Evolutionary conservation across 2,888 invertebrate species (phyloP), one percentile per base, ranked within the genome.

Genomic region (Diploptera punctata): DNA sequence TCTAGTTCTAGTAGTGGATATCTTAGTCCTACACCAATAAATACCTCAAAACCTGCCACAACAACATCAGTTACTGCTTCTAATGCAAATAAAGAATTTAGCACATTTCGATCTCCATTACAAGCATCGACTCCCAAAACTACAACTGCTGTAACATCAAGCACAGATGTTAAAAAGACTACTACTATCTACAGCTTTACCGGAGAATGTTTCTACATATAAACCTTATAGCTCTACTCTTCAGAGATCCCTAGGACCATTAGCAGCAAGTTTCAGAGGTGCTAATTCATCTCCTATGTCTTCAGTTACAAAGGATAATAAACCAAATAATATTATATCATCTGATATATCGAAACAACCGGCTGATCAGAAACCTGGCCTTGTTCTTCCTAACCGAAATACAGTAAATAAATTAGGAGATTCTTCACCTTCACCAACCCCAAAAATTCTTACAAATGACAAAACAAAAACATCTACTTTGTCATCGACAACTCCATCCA

Each of bases 1-100:
- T 88, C 90, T 0, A 90, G 71, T 47, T 75, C 92, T 0, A 90
- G 90, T 49, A 91, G 91, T 74, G 91, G 91, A 0, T 93, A 93
- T 80, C 86, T 93, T 70, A 88, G 90, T 76, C 91, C 93, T 0
- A 89, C 92, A 9, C 88, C 90, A 0, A 33, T 62, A n/a, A 61
- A 24, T 19, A 29, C 52, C 31, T 47, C 70, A 13, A 74, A 75
- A 62, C 26, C 75, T 19, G 75, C 72, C 54, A 70, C 77, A 65
- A 75, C 77, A 68, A 44, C 62, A 29, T 54, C 68, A 29, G 60
- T 65, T 61, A 49, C 68, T 31, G 65, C 70, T 69, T 33, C 75
- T 18, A 73, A 76, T 73, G 44, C 71, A 24, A 67, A 44, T 24
- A 70, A 62, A 62, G 49, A n/a, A 7, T 47, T 70, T 7, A 70